Conservation (phyloP, 2,113 vertebrate genomes). For the Eurystomus gularis region DNA sequence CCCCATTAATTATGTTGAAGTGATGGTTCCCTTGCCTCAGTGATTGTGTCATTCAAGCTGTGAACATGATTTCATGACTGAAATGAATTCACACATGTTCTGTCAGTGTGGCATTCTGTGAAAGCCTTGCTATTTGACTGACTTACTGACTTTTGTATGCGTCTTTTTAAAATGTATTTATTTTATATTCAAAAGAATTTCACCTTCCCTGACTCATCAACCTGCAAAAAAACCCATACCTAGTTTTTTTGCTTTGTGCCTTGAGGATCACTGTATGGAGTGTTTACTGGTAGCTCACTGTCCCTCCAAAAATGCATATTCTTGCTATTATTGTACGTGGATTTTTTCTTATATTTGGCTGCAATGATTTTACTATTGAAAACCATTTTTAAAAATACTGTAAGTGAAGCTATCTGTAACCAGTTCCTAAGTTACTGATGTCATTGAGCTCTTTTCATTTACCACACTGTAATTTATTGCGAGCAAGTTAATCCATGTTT, state of each 20-base stretch:
- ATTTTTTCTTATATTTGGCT: constrained; percentile 12
- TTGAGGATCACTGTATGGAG: constrained; percentile 63
- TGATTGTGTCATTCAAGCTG: constrained; percentile 65
- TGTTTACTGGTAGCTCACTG: constrained; percentile 55
- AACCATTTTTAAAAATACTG: constrained; percentile 13
- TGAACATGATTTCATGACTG: constrained; percentile 56
- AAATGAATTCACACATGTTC: constrained; percentile 70
- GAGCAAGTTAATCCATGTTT: constrained; percentile 62
- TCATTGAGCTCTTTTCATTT: neutral
- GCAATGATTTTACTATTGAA: constrained; percentile 51
- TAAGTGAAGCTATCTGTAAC: constrained; percentile 55
- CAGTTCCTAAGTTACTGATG: constrained; percentile 37
- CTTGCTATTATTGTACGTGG: neutral
- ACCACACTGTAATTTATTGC: constrained; percentile 61
- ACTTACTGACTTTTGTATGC: constrained; percentile 77
- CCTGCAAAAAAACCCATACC: constrained; percentile 49
- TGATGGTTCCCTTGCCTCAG: constrained; percentile 89
- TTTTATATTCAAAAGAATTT: constrained; percentile 75
- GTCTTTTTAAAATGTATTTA: constrained; percentile 83
- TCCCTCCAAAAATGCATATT: constrained; percentile 60
- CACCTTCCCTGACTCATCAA: constrained; percentile 65
- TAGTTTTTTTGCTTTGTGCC: constrained; percentile 71
- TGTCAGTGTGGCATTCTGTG: constrained; percentile 74
- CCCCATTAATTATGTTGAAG: constrained; percentile 92
- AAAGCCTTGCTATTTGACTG: constrained; percentile 76